These are phyloP conservation scores for Aphrocallistes beatrix DNA, from an alignment of 37 sponge, comb jelly and placozoan species.

Conservation along the genomic window DNA sequence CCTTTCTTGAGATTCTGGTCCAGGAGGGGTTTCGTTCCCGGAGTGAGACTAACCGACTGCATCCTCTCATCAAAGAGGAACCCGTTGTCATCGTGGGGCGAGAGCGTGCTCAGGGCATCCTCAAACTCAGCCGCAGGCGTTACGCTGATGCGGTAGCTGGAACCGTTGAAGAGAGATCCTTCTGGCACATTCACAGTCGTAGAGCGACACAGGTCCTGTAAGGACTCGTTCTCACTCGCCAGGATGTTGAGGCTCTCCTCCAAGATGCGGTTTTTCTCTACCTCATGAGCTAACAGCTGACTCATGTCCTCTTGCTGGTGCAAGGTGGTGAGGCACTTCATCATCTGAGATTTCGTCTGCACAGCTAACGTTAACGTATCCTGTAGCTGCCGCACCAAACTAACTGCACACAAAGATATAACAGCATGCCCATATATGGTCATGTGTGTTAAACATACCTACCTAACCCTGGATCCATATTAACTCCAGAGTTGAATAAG, in stretches of 20 bases:
- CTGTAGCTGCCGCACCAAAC: constrained; percentile 2
- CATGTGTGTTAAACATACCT: neutral
- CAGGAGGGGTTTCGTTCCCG: neutral
- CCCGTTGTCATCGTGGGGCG: neutral
- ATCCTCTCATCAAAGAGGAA: neutral
- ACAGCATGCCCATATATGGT: neutral
- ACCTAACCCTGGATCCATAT: neutral
- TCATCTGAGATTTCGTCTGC: neutral
- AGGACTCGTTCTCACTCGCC: neutral
- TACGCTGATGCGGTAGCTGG: neutral
- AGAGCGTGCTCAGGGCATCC: neutral
- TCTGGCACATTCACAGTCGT: neutral
- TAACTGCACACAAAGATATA: neutral
- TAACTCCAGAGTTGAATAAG: neutral
- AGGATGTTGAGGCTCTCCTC: neutral
- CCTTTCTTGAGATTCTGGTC: neutral
- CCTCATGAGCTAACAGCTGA: constrained; percentile 13
- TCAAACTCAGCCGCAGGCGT: neutral
- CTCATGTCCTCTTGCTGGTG: constrained; percentile 7
- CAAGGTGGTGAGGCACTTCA: neutral
- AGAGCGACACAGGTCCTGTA: neutral
- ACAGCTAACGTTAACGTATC: neutral
- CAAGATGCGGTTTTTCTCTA: constrained; percentile 11
- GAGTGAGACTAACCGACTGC: neutral
- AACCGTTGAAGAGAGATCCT: neutral